phyloP scores from a whole-genome alignment of 2,113 vertebrate genomes.

The Seriola dumerili region DNA sequence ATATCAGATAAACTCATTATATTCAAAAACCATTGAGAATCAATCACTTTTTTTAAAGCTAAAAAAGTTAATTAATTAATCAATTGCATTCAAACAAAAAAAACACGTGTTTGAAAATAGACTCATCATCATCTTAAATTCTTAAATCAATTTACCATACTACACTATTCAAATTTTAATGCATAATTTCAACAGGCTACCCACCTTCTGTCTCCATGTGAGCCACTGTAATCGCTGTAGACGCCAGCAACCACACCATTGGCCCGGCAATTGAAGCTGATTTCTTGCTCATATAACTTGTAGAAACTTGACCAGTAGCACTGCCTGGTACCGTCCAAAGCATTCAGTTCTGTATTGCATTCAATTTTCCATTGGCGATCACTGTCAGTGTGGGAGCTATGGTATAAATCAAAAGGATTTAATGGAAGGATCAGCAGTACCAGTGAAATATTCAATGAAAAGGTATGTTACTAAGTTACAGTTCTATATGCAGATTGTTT shows the following conservation, averaged over 20 bases:
- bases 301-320: constrained; percentile 23
- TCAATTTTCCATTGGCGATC: constrained; percentile 19
- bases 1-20: not conserved
- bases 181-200: not conserved
- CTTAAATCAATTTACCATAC: too few species aligned
- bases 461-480: too few species aligned
- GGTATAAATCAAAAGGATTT: not conserved
- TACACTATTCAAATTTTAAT: too few species aligned
- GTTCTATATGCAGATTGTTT: too few species aligned
- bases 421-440: not conserved
- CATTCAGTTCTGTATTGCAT: not conserved
- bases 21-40: too few species aligned
- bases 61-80: too few species aligned
- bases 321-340: accelerated
- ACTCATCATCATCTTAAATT: too few species aligned
- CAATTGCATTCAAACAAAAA: too few species aligned
- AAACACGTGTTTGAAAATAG: too few species aligned
- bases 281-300: not conserved
- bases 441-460: not conserved
- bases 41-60: too few species aligned
- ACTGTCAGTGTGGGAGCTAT: not conserved
- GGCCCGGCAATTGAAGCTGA: not conserved
- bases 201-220: not conserved
- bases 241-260: not conserved
- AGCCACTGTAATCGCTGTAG: accelerated